These are phyloP conservation scores for Phyllostomus hastatus DNA, from an alignment of 2,113 vertebrate species.

Conservation along the genomic window DNA sequence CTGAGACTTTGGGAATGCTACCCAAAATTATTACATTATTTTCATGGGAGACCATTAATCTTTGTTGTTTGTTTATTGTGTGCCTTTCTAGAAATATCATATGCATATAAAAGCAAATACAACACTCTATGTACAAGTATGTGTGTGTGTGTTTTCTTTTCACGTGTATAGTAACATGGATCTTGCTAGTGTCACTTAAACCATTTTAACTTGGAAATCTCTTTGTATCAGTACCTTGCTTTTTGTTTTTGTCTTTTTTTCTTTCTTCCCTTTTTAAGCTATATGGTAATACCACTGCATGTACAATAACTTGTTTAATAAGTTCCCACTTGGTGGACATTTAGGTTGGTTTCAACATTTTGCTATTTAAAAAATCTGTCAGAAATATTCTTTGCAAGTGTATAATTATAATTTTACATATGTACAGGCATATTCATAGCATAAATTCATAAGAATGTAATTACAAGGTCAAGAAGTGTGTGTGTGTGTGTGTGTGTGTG, in stretches of 20 bases:
- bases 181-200: not conserved
- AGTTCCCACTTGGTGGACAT: not conserved
- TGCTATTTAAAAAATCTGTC: not conserved
- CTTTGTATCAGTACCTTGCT: not conserved
- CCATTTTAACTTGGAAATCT: not conserved
- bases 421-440: not conserved
- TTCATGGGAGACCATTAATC: not conserved
- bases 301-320: not conserved
- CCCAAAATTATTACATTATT: not conserved
- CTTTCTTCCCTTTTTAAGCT: not conserved
- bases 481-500: not conserved
- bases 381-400: not conserved
- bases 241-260: not conserved
- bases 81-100: not conserved
- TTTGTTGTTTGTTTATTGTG: not conserved
- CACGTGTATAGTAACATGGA: not conserved
- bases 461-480: not conserved
- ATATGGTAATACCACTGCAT: not conserved
- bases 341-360: not conserved
- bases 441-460: conserved; percentile 15
- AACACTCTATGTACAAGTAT: not conserved
- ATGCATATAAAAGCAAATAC: not conserved
- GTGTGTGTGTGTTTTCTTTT: not conserved
- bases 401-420: not conserved
- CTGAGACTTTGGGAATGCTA: not conserved